Evolutionary conservation across 2,797 vertebrate genomes (phyloP).

Genomic region (Mus caroli): DNA sequence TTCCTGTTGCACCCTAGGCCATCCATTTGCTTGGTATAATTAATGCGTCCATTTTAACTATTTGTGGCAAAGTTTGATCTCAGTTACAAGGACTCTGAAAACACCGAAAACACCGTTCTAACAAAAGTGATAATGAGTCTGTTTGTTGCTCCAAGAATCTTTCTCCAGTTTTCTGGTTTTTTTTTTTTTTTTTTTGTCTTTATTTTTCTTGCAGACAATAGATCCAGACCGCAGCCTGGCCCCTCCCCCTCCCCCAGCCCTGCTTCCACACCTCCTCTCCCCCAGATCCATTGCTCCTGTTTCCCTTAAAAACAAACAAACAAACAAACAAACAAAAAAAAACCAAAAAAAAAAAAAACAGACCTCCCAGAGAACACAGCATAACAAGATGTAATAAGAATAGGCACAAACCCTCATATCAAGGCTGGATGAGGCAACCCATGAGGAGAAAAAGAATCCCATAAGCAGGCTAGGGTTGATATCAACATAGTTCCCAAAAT

Average conservation of each 20-base stretch:
- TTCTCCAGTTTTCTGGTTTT: conserved; percentile 31
- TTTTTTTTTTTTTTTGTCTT: neutral
- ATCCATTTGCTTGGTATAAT: conserved; percentile 52
- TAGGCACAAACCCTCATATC: neutral
- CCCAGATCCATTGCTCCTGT: neutral
- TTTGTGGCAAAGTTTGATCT: conserved; percentile 18
- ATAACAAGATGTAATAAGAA: neutral
- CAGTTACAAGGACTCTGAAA: conserved; percentile 26
- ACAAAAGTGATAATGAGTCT: conserved; percentile 12
- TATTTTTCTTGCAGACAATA: neutral
- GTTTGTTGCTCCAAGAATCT: conserved; percentile 36
- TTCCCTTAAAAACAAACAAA: neutral
- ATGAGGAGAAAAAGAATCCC: neutral
- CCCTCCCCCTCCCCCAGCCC: neutral
- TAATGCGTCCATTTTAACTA: neutral
- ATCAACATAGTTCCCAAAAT: neutral
- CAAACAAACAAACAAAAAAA: too few relatives aligned
- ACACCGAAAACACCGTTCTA: conserved; percentile 19
- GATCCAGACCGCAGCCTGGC: neutral
- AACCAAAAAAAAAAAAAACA: neutral
- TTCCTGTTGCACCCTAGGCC: neutral
- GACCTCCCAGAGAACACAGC: neutral
- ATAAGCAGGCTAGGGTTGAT: neutral
- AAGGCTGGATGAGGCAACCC: neutral
- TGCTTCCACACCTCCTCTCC: neutral